phyloP scores from a whole-genome alignment of 2,888 invertebrate species.

The Lasioglossum leucozonium region DNA sequence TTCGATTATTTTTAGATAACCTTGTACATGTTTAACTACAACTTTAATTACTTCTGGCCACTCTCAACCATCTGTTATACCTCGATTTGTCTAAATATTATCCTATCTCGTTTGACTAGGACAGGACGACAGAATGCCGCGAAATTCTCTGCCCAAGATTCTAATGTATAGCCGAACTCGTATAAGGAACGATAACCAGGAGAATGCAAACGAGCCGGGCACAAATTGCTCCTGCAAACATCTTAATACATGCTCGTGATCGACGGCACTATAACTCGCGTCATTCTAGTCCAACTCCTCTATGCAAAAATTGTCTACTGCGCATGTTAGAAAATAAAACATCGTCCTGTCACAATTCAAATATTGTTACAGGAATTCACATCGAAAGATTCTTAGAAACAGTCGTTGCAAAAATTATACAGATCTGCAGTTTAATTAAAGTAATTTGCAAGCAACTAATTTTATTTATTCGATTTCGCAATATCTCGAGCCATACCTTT shows the following conservation, averaged over 20 bases:
- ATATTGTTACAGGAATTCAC: neutral
- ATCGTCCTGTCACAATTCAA: no score
- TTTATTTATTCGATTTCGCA: neutral
- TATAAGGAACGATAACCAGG: neutral
- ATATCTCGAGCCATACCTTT: neutral
- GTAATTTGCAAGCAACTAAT: neutral
- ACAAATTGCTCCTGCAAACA: conserved; percentile 36
- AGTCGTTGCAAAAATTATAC: neutral
- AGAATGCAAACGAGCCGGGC: neutral
- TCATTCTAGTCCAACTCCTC: neutral
- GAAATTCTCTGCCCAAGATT: neutral
- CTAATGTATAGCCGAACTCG: neutral
- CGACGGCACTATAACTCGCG: neutral
- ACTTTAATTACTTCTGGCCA: neutral
- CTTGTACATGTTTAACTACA: neutral
- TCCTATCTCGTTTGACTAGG: neutral
- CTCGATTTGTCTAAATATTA: neutral
- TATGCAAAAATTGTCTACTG: neutral
- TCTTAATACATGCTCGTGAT: neutral
- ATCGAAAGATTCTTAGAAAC: neutral
- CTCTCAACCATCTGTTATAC: neutral
- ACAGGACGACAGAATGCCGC: no score
- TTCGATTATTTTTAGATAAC: neutral
- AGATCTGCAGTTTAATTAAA: neutral
- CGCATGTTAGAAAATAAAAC: no score